A percentile compares a stretch with the other conserved stretches of the same genome.
These are phyloP conservation scores for Eupeodes corollae DNA, from an alignment of 1,140 invertebrate species.

Conservation along the genomic window DNA sequence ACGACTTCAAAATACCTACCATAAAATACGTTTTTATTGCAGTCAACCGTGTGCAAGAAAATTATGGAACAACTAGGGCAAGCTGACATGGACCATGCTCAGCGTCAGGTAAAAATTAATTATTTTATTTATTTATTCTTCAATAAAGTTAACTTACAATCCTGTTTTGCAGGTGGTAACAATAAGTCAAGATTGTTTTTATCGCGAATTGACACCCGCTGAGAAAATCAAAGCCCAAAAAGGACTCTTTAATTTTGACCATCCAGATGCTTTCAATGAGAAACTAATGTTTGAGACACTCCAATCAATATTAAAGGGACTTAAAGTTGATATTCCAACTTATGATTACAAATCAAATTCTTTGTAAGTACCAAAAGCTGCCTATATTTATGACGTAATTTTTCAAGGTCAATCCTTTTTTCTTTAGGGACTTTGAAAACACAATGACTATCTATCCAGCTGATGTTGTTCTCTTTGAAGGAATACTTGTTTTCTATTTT, in stretches of 20 bases:
- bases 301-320: slow-evolving; percentile 67
- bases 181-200: slow-evolving; percentile 95
- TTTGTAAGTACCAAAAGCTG: slow-evolving; percentile 44
- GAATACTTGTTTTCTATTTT: slow-evolving; percentile 96
- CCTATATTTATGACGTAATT: background rate
- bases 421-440: slow-evolving; percentile 53
- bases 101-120: slow-evolving; percentile 59
- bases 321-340: slow-evolving; percentile 74
- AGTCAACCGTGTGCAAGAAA: slow-evolving; percentile 92
- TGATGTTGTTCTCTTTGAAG: slow-evolving; percentile 95
- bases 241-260: slow-evolving; percentile 95
- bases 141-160: background rate
- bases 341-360: slow-evolving; percentile 85
- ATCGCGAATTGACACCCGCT: slow-evolving; percentile 67
- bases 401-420: background rate
- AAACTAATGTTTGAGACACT: slow-evolving; percentile 67
- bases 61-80: slow-evolving; percentile 92
- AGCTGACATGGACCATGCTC: slow-evolving; percentile 75
- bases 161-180: slow-evolving; percentile 44
- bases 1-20: too few relatives aligned
- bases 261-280: slow-evolving; percentile 89
- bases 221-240: slow-evolving; percentile 77
- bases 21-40: slow-evolving; percentile 8
- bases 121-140: background rate
- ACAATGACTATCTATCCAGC: slow-evolving; percentile 85